Evolutionary conservation across 2,797 vertebrate species (phyloP), one percentile per base, ranked within the genome.

Genomic region (Yasuhikotakia modesta): DNA sequence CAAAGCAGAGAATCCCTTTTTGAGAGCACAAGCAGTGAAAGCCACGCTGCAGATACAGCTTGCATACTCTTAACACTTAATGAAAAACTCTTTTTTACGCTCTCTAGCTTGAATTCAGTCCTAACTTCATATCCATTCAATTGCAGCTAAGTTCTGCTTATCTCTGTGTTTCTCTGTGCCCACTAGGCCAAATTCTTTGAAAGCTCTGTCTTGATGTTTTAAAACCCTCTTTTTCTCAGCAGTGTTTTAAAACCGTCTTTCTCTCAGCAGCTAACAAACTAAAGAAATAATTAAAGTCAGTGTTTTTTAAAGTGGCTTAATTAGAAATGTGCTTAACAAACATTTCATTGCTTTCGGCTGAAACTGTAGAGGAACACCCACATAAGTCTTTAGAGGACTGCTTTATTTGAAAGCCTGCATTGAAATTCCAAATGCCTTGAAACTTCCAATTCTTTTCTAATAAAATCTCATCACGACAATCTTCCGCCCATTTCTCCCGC

Each of bases 11-110:
- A 85, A 87, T 82, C 70, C 80, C 76, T 87, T 80, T 70, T 68
- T 24, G 27, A 83, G 64, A 65, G 68, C 66, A 83, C 84, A 88
- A 84, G 55, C 65, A 82, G 65, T 83, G 67, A 27, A 8, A 64
- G 72, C 35, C 70, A 82, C 73, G 48, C 27, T 58, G 79, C 78
- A 70, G 21, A 64, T 52, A 39, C 39, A 60, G 52, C 17, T 65
- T 48, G 53, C 39, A 71, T 86, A 90, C 80, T 80, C 81, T 79
- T 65, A 53, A 84, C 85, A 46, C 84, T 87, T 69, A 83, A 81
- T 64, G 82, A 89, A 75, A 22, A 57, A 45, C 35, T 19, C 50
- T 66, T 81, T 48, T 43, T 22, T 19, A 16, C 45, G 22, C 22
- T 64, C 46, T 48, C 32, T 4, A 0, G 53, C 19, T 71, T 61